A percentile compares a stretch with the other conserved stretches of the same genome.
Evolutionary conservation across 1,140 invertebrate genomes (phyloP).

Genomic region (Paralvinella palmiformis): DNA sequence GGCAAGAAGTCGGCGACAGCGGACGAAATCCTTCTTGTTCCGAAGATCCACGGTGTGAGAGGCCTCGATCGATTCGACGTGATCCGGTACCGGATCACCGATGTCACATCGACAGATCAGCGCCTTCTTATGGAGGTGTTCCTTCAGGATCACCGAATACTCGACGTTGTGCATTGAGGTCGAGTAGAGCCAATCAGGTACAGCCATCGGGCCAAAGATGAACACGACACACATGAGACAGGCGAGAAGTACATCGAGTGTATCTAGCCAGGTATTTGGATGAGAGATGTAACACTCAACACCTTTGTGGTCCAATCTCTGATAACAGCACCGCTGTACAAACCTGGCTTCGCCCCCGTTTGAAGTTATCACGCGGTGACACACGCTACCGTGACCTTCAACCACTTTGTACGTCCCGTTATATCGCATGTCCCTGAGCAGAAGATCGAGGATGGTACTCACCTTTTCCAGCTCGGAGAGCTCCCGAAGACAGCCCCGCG

Average conservation of each 20-base stretch:
- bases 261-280: conserved; percentile 39
- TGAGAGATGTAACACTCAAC: conserved; percentile 29
- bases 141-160: conserved; percentile 38
- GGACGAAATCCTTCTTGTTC: conserved; percentile 2
- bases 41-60: conserved; percentile 5
- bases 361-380: conserved; percentile 38
- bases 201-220: conserved; percentile 34
- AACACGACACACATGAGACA: conserved; percentile 36
- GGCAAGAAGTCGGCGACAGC: not conserved
- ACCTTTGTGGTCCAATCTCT: conserved; percentile 21
- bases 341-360: conserved; percentile 29
- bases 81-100: not conserved
- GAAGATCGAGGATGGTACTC: conserved; percentile 26
- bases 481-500: conserved; percentile 35
- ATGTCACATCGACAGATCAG: not conserved
- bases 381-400: conserved; percentile 25
- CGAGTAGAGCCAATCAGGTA: conserved; percentile 36
- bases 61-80: not conserved
- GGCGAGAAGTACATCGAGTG: conserved; percentile 37
- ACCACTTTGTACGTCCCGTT: conserved; percentile 14
- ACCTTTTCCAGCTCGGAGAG: conserved; percentile 27
- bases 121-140: conserved; percentile 33
- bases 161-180: conserved; percentile 36
- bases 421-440: conserved; percentile 29
- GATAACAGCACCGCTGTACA: conserved; percentile 35